Evolutionary conservation across 1,140 invertebrate genomes (phyloP), one percentile per base, ranked within the genome.

Genomic region (Bombus ignitus): DNA sequence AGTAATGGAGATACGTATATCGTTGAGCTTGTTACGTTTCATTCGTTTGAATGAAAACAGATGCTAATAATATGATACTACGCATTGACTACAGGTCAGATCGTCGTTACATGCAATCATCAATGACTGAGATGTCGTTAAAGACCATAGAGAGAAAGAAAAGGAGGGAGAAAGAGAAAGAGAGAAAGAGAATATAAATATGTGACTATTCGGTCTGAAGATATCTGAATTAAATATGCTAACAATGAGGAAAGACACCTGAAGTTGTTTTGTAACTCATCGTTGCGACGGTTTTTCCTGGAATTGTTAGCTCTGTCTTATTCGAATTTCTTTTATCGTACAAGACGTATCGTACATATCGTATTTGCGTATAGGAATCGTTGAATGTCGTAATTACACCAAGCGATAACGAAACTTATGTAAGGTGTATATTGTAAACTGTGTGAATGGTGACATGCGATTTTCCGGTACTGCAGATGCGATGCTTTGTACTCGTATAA

Each of bases 331-430:
- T n/a, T 28, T 57, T 44, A 28, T 73, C 37, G 47, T 47, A 47
- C 47, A 47, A 15, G 44, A 47, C 15, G 44, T 47, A 47, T 47
- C 44, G 12, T 47, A 5, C 15, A 18, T 47, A 47, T 47, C 44
- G 44, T 47, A 47, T 47, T 47, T 47, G 1, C 42, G 28, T 39
- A 25, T 28, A 10, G 13, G n/a, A 42, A n/a, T 76, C n/a, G 9
- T 39, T 12, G n/a, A 42, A 15, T 35, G 39, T 42, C 39, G n/a
- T 18, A 28, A 82, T 68, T 66, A 66, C 8, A 35, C 1, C 66
- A 25, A 35, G 22, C 28, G 80, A 81, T 65, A 81, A 39, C 15
- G 28, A 25, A 18, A 59, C 70, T 81, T 81, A 81, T 74, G 37
- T 81, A 81, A 81, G 32, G 53, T 62, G 70, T 35, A 74, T 25